Base-by-base conservation (phyloP, 2,888 invertebrate genomes). In the Branchinecta sandiegonensis region DNA sequence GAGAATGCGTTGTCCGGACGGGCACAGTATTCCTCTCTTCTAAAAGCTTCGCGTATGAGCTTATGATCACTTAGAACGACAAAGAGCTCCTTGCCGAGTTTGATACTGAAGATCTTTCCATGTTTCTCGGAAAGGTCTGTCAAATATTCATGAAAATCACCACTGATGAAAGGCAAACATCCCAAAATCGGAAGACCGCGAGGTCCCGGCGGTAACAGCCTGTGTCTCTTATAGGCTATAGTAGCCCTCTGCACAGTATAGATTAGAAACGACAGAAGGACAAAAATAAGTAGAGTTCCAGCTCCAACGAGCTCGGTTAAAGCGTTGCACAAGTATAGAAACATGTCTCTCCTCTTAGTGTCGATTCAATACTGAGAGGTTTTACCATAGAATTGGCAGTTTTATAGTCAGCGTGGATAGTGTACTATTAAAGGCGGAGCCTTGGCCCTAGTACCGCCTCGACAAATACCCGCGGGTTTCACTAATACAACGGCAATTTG, bases 31-130 rank as follows among this genome's bases (percentile, higher is more conserved):
- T 89, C 90, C 75, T 90, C 90, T 67, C 86, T 85, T 14, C 89
- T 83, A 78, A 93, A 92, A 47, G 90, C 87, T 77, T 91, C 89
- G 71, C 91, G 82, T 75, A 94, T 91, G 76, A 87, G 82, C 76
- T 86, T 85, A 79, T 90, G 87, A 80, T 93, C 92, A 80, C 88
- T 88, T 74, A 94, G 82, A 69, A 94, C 90, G 68, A 94, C 87
- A 11, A 89, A 86, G 71, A 90, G 81, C 76, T 92, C 89, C 73
- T 85, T 86, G 69, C 93, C 93, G 67, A 93, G 83, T 64, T 86
- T 81, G 10, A 90, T 84, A 69, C 89, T 89, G 80, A 91, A 90
- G 71, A 93, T 81, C 10, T 86, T 81, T 10, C 93, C 93, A 78
- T 90, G 92, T 74, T 83, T 84, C 72, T 85, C 83, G 64, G 89